These are phyloP conservation scores for Picus viridis DNA, from an alignment of 2,797 vertebrate species.

Conservation along the genomic window DNA sequence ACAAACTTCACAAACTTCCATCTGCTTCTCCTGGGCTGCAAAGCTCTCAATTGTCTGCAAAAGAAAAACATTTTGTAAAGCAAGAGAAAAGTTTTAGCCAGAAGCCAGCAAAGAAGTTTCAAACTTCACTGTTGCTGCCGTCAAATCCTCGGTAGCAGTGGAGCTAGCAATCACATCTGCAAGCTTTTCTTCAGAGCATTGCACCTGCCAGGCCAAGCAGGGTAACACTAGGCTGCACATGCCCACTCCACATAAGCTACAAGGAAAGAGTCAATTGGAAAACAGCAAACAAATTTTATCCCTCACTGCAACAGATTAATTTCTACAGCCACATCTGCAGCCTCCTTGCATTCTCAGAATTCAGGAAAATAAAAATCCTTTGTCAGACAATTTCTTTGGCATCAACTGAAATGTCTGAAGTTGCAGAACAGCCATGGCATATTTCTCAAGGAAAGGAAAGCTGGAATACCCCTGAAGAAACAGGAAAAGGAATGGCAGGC, in stretches of 20 bases:
- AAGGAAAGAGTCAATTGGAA: neutral
- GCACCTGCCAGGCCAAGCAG: neutral
- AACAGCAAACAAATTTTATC: neutral
- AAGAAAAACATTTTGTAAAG: neutral
- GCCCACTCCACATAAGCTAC: fast-evolving
- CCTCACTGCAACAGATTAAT: neutral
- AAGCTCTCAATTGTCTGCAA: conserved; percentile 97
- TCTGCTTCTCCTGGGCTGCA: conserved; percentile 98
- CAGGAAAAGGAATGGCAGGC: neutral
- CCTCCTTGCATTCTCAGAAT: neutral
- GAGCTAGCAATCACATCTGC: neutral
- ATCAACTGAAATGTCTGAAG: neutral
- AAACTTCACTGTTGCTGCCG: neutral
- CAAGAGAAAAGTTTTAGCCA: neutral
- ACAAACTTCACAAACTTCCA: conserved; percentile 99
- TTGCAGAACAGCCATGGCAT: neutral
- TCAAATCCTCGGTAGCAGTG: neutral
- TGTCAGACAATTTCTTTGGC: neutral
- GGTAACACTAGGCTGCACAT: neutral
- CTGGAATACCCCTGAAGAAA: neutral
- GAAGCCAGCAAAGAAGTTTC: neutral
- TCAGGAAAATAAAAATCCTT: neutral
- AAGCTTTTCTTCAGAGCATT: neutral
- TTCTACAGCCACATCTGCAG: neutral
- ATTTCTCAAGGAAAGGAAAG: neutral